Evolutionary conservation across 2,888 invertebrate genomes (phyloP).

Genomic region (Clistopyga incitator): DNA sequence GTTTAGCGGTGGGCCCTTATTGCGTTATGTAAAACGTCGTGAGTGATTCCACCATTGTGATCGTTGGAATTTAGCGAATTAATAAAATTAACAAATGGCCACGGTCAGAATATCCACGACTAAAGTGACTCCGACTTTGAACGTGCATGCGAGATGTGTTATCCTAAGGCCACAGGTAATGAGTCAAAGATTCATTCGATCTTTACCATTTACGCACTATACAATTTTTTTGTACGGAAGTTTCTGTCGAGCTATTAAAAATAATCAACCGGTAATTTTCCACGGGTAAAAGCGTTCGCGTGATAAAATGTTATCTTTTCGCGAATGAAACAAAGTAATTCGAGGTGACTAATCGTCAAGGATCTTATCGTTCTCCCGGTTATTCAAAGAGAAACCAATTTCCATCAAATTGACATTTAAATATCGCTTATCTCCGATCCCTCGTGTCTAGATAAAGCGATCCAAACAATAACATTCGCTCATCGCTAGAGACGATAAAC

Average conservation of each 20-base stretch:
- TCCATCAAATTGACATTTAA: too few relatives aligned
- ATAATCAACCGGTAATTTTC: too few relatives aligned
- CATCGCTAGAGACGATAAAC: background rate
- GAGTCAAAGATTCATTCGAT: background rate
- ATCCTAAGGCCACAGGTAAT: conserved; percentile 64
- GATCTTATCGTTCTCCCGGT: too few relatives aligned
- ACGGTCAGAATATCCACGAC: conserved; percentile 65
- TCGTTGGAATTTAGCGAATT: conserved; percentile 45
- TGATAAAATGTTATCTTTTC: too few relatives aligned
- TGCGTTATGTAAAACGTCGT: conserved; percentile 15
- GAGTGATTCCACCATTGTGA: conserved; percentile 33
- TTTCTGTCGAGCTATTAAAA: too few relatives aligned
- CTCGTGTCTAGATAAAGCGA: background rate
- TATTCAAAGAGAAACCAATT: too few relatives aligned
- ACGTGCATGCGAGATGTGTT: conserved; percentile 59
- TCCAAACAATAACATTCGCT: background rate
- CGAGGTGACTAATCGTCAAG: too few relatives aligned
- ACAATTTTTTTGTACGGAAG: too few relatives aligned
- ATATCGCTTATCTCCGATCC: too few relatives aligned
- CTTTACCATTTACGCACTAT: background rate
- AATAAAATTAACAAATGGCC: conserved; percentile 57
- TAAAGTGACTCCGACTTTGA: conserved; percentile 53
- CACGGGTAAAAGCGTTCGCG: too few relatives aligned
- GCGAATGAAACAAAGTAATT: too few relatives aligned
- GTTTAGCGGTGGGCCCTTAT: conserved; percentile 32